A percentile compares a stretch with the other conserved stretches of the same genome.
Conservation (phyloP, 2,888 invertebrate species). For the Amphipyra tragopoginis region DNA sequence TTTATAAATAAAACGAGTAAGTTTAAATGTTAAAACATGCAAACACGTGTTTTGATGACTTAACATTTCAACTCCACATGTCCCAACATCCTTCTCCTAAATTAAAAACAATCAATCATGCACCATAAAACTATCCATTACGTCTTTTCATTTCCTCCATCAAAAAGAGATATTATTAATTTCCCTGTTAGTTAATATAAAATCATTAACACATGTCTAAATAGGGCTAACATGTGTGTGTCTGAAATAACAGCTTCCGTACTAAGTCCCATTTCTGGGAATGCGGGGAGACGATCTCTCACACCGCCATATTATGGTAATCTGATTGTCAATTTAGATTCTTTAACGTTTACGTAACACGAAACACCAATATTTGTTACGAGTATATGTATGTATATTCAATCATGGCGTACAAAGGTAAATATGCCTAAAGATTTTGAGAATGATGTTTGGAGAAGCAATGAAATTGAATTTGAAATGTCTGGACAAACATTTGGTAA, state of each 20-base stretch:
- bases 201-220: slow-evolving; percentile 56
- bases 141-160: slow-evolving; percentile 30
- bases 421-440: slow-evolving; percentile 48
- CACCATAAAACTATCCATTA: slow-evolving; percentile 26
- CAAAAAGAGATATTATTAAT: slow-evolving; percentile 33
- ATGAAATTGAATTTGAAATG: slow-evolving; percentile 41
- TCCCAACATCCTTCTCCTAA: slow-evolving; percentile 19
- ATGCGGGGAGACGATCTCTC: slow-evolving; percentile 31
- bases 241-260: slow-evolving; percentile 52
- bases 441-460: slow-evolving; percentile 32
- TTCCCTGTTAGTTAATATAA: slow-evolving; percentile 45
- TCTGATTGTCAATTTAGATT: slow-evolving; percentile 66
- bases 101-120: slow-evolving; percentile 40
- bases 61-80: slow-evolving; percentile 11
- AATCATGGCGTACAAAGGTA: slow-evolving; percentile 55
- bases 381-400: slow-evolving; percentile 60
- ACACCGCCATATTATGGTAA: slow-evolving; percentile 64
- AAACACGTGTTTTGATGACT: slow-evolving; percentile 17
- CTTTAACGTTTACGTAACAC: slow-evolving; percentile 60
- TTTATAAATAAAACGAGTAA: slow-evolving; percentile 1
- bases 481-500: slow-evolving; percentile 34
- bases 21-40: slow-evolving; percentile 6
- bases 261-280: slow-evolving; percentile 29
- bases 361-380: slow-evolving; percentile 49
- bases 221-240: slow-evolving; percentile 43